phyloP scores from a whole-genome alignment of 64 coral and sea anemone genomes.

The Catalaphyllia jardinei region DNA sequence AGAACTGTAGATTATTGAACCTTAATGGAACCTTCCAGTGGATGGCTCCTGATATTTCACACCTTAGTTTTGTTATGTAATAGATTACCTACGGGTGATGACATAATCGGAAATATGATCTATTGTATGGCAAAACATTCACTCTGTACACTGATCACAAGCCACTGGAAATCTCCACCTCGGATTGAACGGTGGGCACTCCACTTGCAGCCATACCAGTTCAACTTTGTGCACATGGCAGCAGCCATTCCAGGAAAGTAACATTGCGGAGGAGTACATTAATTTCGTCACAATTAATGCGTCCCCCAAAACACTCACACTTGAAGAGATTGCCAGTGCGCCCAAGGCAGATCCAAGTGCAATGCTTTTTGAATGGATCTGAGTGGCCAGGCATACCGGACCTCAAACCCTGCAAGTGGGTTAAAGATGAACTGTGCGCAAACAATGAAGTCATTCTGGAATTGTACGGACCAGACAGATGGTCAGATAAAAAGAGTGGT shows the following conservation, averaged over 20 bases:
- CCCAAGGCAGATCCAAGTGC: slow-evolving; percentile 14
- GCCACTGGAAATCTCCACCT: slow-evolving; percentile 27
- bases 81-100: too few species aligned
- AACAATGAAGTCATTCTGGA: slow-evolving; percentile 7
- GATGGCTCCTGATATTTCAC: too few species aligned
- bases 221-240: background rate
- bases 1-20: too few species aligned
- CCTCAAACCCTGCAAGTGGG: background rate
- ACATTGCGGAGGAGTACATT: slow-evolving; percentile 47
- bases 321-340: slow-evolving; percentile 10
- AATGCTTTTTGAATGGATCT: background rate
- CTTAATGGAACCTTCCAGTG: too few species aligned
- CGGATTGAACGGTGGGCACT: slow-evolving; percentile 52
- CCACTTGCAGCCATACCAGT: slow-evolving; percentile 30
- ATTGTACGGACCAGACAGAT: slow-evolving; percentile 48
- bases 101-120: too few species aligned
- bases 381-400: slow-evolving; percentile 27
- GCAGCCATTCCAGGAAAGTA: slow-evolving; percentile 13
- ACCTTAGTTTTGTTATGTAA: too few species aligned
- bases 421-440: slow-evolving; percentile 42
- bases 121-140: too few species aligned
- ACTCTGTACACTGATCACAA: too few species aligned
- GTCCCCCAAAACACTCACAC: slow-evolving; percentile 26
- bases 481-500: slow-evolving; percentile 50
- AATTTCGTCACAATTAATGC: slow-evolving; percentile 9